Conservation (phyloP, 2,797 vertebrate genomes). For the Galago senegalensis region DNA sequence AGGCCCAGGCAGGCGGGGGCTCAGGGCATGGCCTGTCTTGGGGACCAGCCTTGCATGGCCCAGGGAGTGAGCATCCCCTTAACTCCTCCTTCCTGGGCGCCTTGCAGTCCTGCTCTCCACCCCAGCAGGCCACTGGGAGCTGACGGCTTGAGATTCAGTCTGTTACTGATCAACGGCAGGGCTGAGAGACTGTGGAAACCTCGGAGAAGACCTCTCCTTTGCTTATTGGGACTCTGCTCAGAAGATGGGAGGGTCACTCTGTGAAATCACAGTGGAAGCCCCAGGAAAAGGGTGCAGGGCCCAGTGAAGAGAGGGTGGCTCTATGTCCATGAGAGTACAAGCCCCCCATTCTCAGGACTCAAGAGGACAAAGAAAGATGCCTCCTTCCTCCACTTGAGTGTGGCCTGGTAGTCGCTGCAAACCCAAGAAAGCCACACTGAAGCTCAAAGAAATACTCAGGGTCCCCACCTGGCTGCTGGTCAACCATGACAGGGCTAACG, state of each 20-base stretch:
- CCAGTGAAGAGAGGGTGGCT: accelerated
- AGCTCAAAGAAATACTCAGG: not conserved
- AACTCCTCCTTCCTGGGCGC: not conserved
- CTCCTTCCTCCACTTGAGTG: not conserved
- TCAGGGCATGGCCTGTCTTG: too few relatives aligned
- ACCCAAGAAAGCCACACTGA: not conserved
- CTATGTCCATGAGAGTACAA: accelerated
- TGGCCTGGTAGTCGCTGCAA: not conserved
- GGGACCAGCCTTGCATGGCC: not conserved
- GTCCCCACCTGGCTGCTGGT: not conserved
- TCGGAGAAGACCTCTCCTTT: not conserved
- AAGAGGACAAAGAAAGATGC: not conserved
- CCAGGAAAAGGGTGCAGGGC: too few relatives aligned
- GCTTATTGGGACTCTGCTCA: accelerated
- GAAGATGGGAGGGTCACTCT: accelerated
- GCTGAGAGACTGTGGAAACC: not conserved
- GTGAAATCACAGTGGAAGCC: not conserved
- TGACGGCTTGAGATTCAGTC: not conserved
- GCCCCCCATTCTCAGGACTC: too few relatives aligned
- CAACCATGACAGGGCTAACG: not conserved
- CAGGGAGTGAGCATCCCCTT: not conserved
- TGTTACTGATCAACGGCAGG: not conserved
- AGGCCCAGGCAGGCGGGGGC: too few relatives aligned
- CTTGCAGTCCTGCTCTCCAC: too few relatives aligned
- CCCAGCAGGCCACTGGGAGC: too few relatives aligned